These are phyloP conservation scores for Odocoileus hemionus DNA, from an alignment of 2,113 vertebrate genomes.

Conservation along the genomic window DNA sequence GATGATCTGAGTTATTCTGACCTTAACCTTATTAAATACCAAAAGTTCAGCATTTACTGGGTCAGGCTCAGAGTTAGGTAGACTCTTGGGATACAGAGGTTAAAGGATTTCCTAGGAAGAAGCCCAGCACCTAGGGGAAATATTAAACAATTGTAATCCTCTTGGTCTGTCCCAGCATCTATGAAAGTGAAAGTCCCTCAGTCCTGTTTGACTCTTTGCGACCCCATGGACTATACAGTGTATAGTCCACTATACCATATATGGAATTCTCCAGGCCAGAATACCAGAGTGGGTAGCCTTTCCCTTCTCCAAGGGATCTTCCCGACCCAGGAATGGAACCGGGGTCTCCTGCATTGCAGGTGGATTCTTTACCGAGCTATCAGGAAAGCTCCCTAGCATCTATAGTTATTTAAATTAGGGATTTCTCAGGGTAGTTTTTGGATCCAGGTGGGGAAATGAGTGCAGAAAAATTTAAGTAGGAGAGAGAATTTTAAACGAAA, in stretches of 20 bases:
- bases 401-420: background rate
- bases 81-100: background rate
- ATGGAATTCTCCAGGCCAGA: background rate
- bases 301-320: background rate
- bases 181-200: background rate
- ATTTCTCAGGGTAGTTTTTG: constrained; percentile 37
- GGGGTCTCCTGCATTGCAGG: background rate
- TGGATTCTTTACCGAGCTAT: background rate
- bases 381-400: background rate
- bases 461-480: background rate
- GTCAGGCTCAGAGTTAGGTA: background rate
- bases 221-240: background rate
- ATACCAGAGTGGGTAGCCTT: background rate
- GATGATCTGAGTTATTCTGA: constrained; percentile 1
- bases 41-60: background rate
- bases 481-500: background rate
- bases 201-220: background rate
- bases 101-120: background rate
- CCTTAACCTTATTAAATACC: background rate
- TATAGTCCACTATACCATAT: background rate
- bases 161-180: background rate
- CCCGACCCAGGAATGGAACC: background rate
- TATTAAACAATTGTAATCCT: background rate
- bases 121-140: background rate
- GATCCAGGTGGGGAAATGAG: background rate